Evolutionary conservation across 2,797 vertebrate species (phyloP), one percentile per base, ranked within the genome.

Genomic region (Pogoniulus pusillus): DNA sequence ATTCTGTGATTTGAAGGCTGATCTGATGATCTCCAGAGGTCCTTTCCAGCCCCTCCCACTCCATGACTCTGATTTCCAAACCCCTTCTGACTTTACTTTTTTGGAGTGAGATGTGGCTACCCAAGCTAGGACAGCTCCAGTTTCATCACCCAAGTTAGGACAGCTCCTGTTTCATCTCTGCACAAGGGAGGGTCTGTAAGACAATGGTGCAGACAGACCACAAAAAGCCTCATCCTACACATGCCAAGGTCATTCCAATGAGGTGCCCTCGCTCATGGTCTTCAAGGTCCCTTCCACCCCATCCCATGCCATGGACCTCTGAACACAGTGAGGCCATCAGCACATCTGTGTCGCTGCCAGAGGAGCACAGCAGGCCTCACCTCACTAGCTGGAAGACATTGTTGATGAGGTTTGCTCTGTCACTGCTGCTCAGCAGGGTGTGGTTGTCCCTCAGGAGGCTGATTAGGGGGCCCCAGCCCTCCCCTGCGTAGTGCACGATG

Each of bases 321-420:
- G 23, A 12, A 23, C 23, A 12, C 23, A 12, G 24, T 6, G 22
- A 49, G 47, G 47, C 22, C 47, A 49, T 23, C 23, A 49, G 47
- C 47, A 49, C 12, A 2, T 23, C 20, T 47, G 20, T 49, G 47
- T 49, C 22, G 47, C 23, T 49, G 47, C 22, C 27, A 54, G 51
- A 27, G 7, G 13, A 26, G 49, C 12, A 51, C 12, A 51, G 27
- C 22, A 49, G 47, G 47, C 8, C 95, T 91, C 93, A 99, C 98
- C 98, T 98, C 97, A 98, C 98, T 15, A 99, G 97, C 96, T 98
- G 98, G 95, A 99, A 99, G 70, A 98, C 95, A 51, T 98, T 98
- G 85, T 98, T 98, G 87, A 99, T 98, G 91, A 99, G 98, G 94
- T 96, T 99, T 71, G 98, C 98, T 11, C 98, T 98, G 74, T 99